Percentiles rank a stretch among this genome's conserved stretches.
Evolutionary conservation across 1,140 invertebrate species (phyloP).

Genomic region (Anoplophora glabripennis): DNA sequence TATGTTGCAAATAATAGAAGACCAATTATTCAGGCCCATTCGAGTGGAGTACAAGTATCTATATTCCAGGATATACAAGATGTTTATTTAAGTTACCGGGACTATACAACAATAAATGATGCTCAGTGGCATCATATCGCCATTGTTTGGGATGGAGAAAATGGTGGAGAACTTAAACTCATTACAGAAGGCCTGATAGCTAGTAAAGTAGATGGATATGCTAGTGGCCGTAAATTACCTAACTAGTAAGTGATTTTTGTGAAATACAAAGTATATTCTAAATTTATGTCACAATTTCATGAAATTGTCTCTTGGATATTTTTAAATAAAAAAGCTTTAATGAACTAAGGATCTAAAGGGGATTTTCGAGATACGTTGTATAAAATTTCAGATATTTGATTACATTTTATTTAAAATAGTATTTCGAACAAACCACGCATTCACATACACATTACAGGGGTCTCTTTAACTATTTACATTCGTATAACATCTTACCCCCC

Average conservation of each 20-base stretch:
- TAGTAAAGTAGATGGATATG: constrained; percentile 83
- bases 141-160: constrained; percentile 86
- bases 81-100: constrained; percentile 85
- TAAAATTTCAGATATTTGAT: no score
- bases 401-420: no score
- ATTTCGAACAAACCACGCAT: no score
- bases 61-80: constrained; percentile 85
- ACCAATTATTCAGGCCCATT: constrained; percentile 83
- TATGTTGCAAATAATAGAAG: constrained; percentile 76
- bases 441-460: no score
- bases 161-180: constrained; percentile 77
- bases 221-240: constrained; percentile 71
- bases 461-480: no score
- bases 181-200: constrained; percentile 92
- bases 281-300: no score
- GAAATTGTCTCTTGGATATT: no score
- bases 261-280: not conserved
- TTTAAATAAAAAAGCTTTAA: no score
- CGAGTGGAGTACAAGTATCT: constrained; percentile 84
- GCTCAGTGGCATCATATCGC: constrained; percentile 97
- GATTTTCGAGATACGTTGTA: no score
- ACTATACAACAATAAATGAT: constrained; percentile 91
- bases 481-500: no score
- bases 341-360: no score
- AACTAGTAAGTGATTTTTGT: constrained; percentile 64